Evolutionary conservation across 2,113 vertebrate genomes (phyloP), one percentile per base, ranked within the genome.

Genomic region (Corythornis cristatus): DNA sequence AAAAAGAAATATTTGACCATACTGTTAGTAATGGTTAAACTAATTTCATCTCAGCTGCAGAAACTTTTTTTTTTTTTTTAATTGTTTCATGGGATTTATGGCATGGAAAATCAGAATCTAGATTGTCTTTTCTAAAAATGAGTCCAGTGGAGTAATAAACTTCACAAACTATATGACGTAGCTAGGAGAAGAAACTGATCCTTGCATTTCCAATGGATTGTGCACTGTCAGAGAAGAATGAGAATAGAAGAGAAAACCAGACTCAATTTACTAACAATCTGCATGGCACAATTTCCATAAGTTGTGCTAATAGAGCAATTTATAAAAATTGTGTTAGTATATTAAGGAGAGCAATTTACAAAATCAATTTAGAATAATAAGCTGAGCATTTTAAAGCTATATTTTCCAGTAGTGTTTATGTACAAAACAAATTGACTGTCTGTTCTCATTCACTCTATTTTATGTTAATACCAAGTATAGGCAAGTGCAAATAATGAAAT

Each of bases 361-460:
- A 95, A 96, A 96, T 94, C 87, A 71, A 90, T 94, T 96, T 96
- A 93, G 88, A 93, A 80, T 82, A 95, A 94, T 93, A 96, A 94
- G 48, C 25, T 80, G 80, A 93, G 28, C 64, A 51, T 93, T 93
- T 88, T 86, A 96, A 90, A 88, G 78, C 86, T 95, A 22, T 89
- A 71, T 93, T 93, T 94, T 96, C 89, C 67, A 73, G 62, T 83
- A 67, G 21, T 88, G 72, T 80, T 96, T 93, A 73, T 62, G 62
- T 73, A 70, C 89, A 88, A 96, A 96, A 86, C 65, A 95, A 96
- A 93, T 93, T 88, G 94, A 33, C 68, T 93, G 76, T 43, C 94
- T 94, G 37, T 80, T 95, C 75, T 92, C 31, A n/a, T 96, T 96
- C 80, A 68, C 31, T 86, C 56, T 75, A 17, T 4, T 4, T 83